phyloP scores from a whole-genome alignment of 2,888 invertebrate species.

The Leptogaster cylindrica region DNA sequence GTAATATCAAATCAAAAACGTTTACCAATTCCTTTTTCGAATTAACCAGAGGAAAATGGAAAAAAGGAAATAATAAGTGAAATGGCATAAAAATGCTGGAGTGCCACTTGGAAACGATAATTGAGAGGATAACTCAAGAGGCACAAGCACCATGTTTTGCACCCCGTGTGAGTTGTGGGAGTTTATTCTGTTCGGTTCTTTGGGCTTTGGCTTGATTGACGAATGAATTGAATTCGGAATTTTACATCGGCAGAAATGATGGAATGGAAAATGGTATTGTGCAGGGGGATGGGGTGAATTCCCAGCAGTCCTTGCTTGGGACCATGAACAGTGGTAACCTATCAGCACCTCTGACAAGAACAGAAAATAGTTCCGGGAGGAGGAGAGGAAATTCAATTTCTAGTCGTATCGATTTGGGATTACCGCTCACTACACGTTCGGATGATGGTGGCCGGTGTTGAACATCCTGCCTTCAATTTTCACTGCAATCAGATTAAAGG shows the following conservation, averaged over 20 bases:
- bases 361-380: not conserved
- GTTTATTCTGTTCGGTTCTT: not conserved
- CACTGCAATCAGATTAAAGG: conserved; percentile 13
- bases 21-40: not conserved
- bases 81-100: not conserved
- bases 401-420: conserved; percentile 11
- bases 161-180: not conserved
- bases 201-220: conserved; percentile 16
- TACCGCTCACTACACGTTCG: not conserved
- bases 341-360: no score
- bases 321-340: no score
- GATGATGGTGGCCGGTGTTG: not conserved
- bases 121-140: not conserved
- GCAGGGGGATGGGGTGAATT: no score
- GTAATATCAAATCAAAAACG: conserved; percentile 7
- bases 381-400: conserved; percentile 7
- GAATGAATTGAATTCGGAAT: conserved; percentile 23
- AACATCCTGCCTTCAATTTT: not conserved
- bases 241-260: conserved; percentile 14
- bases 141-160: not conserved
- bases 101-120: conserved; percentile 10
- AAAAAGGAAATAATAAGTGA: not conserved
- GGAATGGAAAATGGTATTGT: no score
- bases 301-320: no score
- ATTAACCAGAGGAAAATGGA: conserved; percentile 6